Conservation (phyloP, 2,113 vertebrate genomes). For the Formicarius rufipectus region DNA sequence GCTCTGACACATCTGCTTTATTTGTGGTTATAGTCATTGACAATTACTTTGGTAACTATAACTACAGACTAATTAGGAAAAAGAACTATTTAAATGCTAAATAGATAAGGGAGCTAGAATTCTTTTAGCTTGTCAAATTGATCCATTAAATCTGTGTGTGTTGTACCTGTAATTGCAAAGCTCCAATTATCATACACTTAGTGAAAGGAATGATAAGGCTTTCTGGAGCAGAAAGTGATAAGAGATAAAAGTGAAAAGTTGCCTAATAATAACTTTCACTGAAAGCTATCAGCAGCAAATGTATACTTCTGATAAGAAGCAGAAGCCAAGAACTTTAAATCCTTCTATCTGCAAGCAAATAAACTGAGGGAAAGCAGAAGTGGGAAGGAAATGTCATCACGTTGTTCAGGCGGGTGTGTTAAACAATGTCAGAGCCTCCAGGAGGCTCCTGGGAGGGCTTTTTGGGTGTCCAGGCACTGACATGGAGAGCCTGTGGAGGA, state of each 20-base stretch:
- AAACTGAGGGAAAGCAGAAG: neutral
- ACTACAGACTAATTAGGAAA: slow-evolving; percentile 60
- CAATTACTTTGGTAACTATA: slow-evolving; percentile 64
- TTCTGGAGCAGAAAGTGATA: slow-evolving; percentile 63
- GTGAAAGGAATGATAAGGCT: slow-evolving; percentile 63
- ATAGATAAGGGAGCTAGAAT: slow-evolving; percentile 56
- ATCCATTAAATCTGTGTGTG: slow-evolving; percentile 65
- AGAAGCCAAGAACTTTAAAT: slow-evolving; percentile 19
- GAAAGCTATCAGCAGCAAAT: slow-evolving; percentile 54
- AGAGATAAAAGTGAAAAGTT: slow-evolving; percentile 68
- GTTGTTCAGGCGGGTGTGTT: neutral
- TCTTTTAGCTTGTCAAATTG: slow-evolving; percentile 65
- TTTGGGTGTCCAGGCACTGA: neutral
- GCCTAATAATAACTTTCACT: slow-evolving; percentile 53
- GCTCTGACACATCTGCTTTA: slow-evolving; percentile 26
- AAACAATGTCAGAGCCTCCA: neutral
- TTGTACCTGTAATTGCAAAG: slow-evolving; percentile 69
- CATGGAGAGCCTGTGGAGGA: neutral
- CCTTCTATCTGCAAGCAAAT: neutral
- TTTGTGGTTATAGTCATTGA: slow-evolving; percentile 44
- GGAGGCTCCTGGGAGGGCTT: neutral
- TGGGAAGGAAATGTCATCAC: neutral
- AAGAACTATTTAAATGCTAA: slow-evolving; percentile 57
- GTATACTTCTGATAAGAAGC: slow-evolving; percentile 47
- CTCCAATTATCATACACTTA: slow-evolving; percentile 70